phyloP scores from a whole-genome alignment of 2,797 vertebrate species.

The Ispidina picta region DNA sequence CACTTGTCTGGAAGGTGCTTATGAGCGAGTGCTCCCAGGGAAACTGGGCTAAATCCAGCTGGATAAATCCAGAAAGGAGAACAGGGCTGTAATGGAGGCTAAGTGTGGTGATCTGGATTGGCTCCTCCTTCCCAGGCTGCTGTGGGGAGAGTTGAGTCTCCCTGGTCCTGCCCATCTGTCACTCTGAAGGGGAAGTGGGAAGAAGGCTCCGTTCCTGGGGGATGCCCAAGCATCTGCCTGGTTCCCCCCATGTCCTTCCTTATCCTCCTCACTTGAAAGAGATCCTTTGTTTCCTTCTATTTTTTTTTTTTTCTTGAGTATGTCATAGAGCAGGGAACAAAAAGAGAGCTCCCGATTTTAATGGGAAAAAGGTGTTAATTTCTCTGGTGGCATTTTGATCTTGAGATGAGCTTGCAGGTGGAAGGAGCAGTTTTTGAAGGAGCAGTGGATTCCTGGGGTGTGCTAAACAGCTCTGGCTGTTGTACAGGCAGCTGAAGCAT shows the following conservation, averaged over 20 bases:
- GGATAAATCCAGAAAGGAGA: neutral
- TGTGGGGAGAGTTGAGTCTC: neutral
- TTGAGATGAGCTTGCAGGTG: neutral
- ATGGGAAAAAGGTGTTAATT: neutral
- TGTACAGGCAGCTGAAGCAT: neutral
- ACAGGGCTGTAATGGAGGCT: neutral
- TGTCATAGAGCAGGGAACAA: neutral
- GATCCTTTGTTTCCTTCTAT: neutral
- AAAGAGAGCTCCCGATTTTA: neutral
- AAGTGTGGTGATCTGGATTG: neutral
- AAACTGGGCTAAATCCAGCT: neutral
- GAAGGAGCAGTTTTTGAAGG: neutral
- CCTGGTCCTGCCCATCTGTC: neutral
- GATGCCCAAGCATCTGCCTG: neutral
- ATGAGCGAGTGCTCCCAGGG: rapidly evolving
- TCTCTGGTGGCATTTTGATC: neutral
- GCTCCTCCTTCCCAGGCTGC: neutral
- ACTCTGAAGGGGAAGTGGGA: neutral
- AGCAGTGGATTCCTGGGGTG: neutral
- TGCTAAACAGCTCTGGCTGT: neutral
- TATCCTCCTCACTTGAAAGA: neutral
- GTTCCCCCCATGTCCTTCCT: neutral
- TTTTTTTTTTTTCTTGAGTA: rapidly evolving
- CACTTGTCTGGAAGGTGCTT: neutral
- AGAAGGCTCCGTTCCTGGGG: neutral